A percentile compares a stretch with the other conserved stretches of the same genome.
phyloP scores from a whole-genome alignment of 1,140 invertebrate genomes.

The Chelonus insularis region DNA sequence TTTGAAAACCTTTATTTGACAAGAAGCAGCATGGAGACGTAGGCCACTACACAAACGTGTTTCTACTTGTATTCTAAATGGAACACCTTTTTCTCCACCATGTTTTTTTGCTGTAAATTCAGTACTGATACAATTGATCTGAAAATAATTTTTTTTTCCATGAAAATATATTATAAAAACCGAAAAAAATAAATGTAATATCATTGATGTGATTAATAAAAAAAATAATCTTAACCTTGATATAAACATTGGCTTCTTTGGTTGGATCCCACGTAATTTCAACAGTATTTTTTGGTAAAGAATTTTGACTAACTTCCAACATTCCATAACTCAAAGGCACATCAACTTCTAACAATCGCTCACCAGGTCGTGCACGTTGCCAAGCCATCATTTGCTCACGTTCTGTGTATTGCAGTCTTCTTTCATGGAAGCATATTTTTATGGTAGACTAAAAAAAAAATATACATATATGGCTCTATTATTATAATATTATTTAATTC shows the following conservation, averaged over 20 bases:
- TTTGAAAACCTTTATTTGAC: slow-evolving; percentile 92
- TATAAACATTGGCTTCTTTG: slow-evolving; percentile 90
- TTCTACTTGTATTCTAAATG: slow-evolving; percentile 93
- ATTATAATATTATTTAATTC: too few species aligned
- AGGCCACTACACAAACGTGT: slow-evolving; percentile 60
- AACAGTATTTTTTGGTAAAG: slow-evolving; percentile 71
- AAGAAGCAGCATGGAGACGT: slow-evolving; percentile 87
- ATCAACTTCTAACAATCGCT: slow-evolving; percentile 91
- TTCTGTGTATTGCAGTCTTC: slow-evolving; percentile 94
- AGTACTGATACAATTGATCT: slow-evolving; percentile 96
- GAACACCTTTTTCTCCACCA: slow-evolving; percentile 96
- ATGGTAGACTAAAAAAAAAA: slow-evolving; percentile 74
- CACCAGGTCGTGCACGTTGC: slow-evolving; percentile 84
- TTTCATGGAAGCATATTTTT: slow-evolving; percentile 93
- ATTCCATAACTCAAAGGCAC: slow-evolving; percentile 92
- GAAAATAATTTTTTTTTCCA: too few species aligned
- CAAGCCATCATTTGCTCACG: slow-evolving; percentile 89
- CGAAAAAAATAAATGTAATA: too few species aligned
- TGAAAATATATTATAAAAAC: too few species aligned
- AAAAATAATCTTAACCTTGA: slow-evolving; percentile 7
- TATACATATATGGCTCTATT: too few species aligned
- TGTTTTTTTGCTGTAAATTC: slow-evolving; percentile 98
- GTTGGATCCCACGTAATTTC: slow-evolving; percentile 95
- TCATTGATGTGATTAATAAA: too few species aligned
- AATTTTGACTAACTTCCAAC: slow-evolving; percentile 77